Evolutionary conservation across 2,797 vertebrate genomes (phyloP), one percentile per base, ranked within the genome.

Genomic region (Pipistrellus pipistrellus): DNA sequence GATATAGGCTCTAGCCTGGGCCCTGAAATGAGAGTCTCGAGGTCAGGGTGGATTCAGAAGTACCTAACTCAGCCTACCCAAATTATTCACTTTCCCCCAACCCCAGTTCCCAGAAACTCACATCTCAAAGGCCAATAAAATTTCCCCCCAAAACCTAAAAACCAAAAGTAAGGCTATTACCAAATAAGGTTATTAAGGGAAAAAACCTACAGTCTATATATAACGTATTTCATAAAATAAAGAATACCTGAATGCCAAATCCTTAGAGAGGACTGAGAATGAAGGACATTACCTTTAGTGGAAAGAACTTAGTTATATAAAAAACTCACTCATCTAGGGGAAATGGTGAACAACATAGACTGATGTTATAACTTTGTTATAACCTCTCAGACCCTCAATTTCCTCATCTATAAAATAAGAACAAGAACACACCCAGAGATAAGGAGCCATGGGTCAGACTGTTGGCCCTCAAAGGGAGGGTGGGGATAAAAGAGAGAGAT

Each of bases 71-170:
- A 72, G 73, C 89, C 71, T 87, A 90, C 85, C 88, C 72, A 92
- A 96, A 95, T 95, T 76, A 96, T 91, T 95, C 92, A 90, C 21
- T 94, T 90, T 86, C 85, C 90, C 77, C 95, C 66, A 86, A 93
- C 73, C 32, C 64, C 55, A 92, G 62, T 94, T 96, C 91, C 87
- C 91, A 97, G 93, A 97, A 95, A 96, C 91, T 89, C 85, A 93
- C 91, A 94, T 85, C 94, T 97, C 77, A 96, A 95, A 96, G 87
- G 94, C 89, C 64, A 94, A 91, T 84, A 95, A 94, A 96, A 96
- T 87, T 95, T 90, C 94, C 96, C 96, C 95, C 62, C 32, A 77
- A 96, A 89, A 94, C 96, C 81, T 96, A 44, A 89, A 96, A 73
- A 83, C 85, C 62, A 92, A 94, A 94, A 93, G 76, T 78, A 89